Base-by-base conservation (phyloP, 2,888 invertebrate genomes). In the Cheilosia soror region DNA sequence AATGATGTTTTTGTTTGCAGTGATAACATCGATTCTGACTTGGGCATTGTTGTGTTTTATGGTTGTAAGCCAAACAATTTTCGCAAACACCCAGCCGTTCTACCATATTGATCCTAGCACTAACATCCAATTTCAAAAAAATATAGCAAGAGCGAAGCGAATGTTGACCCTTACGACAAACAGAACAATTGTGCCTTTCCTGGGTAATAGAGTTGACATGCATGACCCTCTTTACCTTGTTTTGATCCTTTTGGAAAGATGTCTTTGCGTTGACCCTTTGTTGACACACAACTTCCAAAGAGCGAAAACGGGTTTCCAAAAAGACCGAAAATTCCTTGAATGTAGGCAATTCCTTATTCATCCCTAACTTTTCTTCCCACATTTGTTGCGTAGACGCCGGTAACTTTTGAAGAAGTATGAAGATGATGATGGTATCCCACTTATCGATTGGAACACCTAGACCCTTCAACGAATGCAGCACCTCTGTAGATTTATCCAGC, bases 321-420 rank as follows among this genome's bases (percentile, higher is more conserved):
- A 66, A 65, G 3, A n/a, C 4, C 1, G 66, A 51, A 40, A 66
- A 51, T 2, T 66, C 40, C 5, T 40, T 51, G 7, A 40, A 66
- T 5, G 20, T 63, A 20, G 57, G 69, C 13, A 69, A 13, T 1
- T 71, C 40, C 29, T 58, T 60, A 11, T 5, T 51, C 11, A 33
- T 58, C 4, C 69, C 69, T 2, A 58, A 40, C 33, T 58, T 58
- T 37, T 71, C 69, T 58, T 71, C 58, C 69, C 69, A 58, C 37
- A 71, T 40, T 37, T 58, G 69, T 49, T 71, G 69, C 9, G 68
- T 68, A 47, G 47, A 63, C 11, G 33, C 15, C 11, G 47, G 15
- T 2, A 63, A 31, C 7, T 27, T 37, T 40, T 51, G 51, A 4
- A 51, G 51, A 5, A 58, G 5, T 15, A 33, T n/a, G 11, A 40